Conservation (phyloP, 37 sponge, comb jelly and placozoan species). For the Cliona cf. orientalis region DNA sequence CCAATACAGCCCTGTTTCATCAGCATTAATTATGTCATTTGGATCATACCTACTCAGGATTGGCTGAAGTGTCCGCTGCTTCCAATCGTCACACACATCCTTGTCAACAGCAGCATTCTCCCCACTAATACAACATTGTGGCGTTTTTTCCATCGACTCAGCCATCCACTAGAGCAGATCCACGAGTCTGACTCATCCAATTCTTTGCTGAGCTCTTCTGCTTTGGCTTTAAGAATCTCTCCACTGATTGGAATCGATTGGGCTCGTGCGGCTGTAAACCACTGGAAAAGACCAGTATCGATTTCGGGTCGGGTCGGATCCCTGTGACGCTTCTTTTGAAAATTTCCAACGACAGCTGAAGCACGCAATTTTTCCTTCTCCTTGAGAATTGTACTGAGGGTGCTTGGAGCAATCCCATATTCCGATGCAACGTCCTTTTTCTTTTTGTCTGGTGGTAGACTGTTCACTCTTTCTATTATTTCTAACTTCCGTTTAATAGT, state of each 20-base stretch:
- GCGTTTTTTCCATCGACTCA: conserved; percentile 18
- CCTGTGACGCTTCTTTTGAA: too few species aligned
- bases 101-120: conserved; percentile 4
- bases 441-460: too few species aligned
- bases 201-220: conserved; percentile 27
- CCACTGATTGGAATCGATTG: conserved; percentile 48
- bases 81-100: not conserved
- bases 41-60: conserved; percentile 12
- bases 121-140: not conserved
- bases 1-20: conserved; percentile 39
- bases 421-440: too few species aligned
- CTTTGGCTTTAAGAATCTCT: conserved; percentile 34
- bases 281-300: conserved; percentile 2
- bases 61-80: not conserved
- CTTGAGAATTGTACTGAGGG: too few species aligned
- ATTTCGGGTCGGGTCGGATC: not conserved
- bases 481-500: too few species aligned
- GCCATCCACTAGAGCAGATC: conserved; percentile 44
- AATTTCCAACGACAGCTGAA: too few species aligned
- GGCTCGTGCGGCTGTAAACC: conserved; percentile 42
- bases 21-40: conserved; percentile 32
- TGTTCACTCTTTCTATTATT: too few species aligned
- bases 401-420: too few species aligned
- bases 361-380: too few species aligned
- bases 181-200: conserved; percentile 1